Conservation (phyloP, 2,797 vertebrate genomes). For the Fistularia commersonii region DNA sequence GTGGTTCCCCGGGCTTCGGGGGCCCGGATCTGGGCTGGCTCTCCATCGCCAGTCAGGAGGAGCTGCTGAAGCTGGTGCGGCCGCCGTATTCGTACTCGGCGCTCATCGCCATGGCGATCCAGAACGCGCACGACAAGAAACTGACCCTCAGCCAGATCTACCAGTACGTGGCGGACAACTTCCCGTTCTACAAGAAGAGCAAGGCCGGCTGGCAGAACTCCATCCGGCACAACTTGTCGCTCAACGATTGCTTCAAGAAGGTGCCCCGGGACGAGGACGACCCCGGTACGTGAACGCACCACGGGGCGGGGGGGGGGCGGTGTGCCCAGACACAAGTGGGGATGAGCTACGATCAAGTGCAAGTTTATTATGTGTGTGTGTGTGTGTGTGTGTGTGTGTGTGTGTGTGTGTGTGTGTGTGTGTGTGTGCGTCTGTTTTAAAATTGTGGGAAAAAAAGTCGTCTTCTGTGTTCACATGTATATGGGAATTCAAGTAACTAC, state of each 20-base stretch:
- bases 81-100: constrained; percentile 98
- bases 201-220: constrained; percentile 98
- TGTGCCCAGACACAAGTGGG: too few relatives aligned
- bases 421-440: too few relatives aligned
- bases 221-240: constrained; percentile 91
- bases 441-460: too few relatives aligned
- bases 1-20: constrained; percentile 73
- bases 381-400: too few relatives aligned
- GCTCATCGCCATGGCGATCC: constrained; percentile 98
- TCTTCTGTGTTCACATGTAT: too few relatives aligned
- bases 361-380: too few relatives aligned
- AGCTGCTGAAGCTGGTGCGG: constrained; percentile 92
- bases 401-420: too few relatives aligned
- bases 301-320: too few relatives aligned
- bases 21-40: constrained; percentile 90
- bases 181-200: constrained; percentile 97
- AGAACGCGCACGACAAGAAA: constrained; percentile 91
- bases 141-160: constrained; percentile 96
- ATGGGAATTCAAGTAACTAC: too few relatives aligned
- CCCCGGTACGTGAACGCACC: constrained; percentile 80
- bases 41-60: constrained; percentile 91
- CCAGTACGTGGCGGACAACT: constrained; percentile 94
- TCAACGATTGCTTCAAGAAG: constrained; percentile 96
- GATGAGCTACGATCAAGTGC: too few relatives aligned
- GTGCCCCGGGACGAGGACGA: constrained; percentile 96